A percentile compares a stretch with the other conserved stretches of the same genome.
These are phyloP conservation scores for Motacilla alba DNA, from an alignment of 2,113 vertebrate genomes.

Conservation along the genomic window DNA sequence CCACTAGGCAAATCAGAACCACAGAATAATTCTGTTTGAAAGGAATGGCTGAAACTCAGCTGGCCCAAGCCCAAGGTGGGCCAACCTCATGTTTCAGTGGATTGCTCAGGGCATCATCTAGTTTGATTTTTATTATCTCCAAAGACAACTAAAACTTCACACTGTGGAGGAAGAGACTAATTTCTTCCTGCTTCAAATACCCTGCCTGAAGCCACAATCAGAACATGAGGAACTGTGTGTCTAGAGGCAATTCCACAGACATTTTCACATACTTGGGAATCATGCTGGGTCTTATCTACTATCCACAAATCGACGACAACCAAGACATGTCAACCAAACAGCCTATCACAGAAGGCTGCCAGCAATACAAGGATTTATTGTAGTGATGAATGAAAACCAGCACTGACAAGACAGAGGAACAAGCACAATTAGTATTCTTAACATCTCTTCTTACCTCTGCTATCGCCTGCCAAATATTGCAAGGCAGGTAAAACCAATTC, in stretches of 20 bases:
- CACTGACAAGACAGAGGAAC: background rate
- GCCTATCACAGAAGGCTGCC: background rate
- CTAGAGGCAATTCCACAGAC: background rate
- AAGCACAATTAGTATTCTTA: background rate
- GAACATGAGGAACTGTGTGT: background rate
- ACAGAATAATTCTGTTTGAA: background rate
- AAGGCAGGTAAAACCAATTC: slow-evolving; percentile 89
- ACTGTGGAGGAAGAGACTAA: background rate
- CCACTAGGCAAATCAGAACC: background rate
- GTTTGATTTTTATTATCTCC: background rate
- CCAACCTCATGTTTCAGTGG: background rate
- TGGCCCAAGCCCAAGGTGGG: background rate
- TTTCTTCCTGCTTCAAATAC: background rate
- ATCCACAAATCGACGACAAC: background rate
- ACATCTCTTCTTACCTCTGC: slow-evolving; percentile 76
- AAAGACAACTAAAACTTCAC: background rate
- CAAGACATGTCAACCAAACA: background rate
- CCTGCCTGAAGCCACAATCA: background rate
- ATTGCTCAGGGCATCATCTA: background rate
- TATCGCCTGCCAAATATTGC: slow-evolving; percentile 91
- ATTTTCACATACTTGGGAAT: background rate
- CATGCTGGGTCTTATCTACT: background rate
- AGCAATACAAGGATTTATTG: background rate
- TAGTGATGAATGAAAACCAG: background rate
- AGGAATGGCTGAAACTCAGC: background rate